These are phyloP conservation scores for Naja naja DNA, from an alignment of 2,113 vertebrate species.

Conservation along the genomic window DNA sequence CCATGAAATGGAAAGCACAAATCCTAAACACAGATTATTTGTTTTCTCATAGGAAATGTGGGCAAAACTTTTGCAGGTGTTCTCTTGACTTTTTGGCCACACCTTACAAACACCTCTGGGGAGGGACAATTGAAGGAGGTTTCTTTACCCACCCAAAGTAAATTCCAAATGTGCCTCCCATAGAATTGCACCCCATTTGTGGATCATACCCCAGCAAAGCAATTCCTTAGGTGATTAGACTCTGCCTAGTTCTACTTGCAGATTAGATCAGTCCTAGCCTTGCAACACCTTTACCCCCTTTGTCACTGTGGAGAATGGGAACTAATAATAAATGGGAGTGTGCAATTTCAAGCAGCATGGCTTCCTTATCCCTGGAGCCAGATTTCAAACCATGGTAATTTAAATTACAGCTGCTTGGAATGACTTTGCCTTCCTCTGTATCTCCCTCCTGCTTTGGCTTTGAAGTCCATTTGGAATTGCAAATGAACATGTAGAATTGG, in stretches of 20 bases:
- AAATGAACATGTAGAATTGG: constrained; percentile 44
- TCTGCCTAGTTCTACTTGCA: background rate
- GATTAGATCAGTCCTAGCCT: background rate
- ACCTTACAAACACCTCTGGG: background rate
- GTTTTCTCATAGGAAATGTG: background rate
- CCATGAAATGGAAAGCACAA: background rate
- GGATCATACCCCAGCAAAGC: background rate
- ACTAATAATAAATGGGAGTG: background rate
- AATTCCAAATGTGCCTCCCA: background rate
- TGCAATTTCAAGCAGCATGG: constrained; percentile 46
- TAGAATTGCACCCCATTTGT: no score
- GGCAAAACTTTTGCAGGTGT: background rate
- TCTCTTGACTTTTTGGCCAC: background rate
- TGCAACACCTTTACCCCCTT: accelerated
- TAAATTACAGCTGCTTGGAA: constrained; percentile 63
- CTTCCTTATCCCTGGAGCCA: constrained; percentile 58
- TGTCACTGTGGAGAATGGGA: background rate
- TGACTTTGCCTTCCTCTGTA: constrained; percentile 42
- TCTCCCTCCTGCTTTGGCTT: background rate
- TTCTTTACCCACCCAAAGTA: background rate
- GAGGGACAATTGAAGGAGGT: background rate
- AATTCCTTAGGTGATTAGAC: accelerated
- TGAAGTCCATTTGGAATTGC: constrained; percentile 41
- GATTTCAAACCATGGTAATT: constrained; percentile 58
- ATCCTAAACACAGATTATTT: background rate